A percentile compares a stretch with the other conserved stretches of the same genome.
Conservation (phyloP, 2,888 invertebrate genomes). For the Drosophila anomelani region DNA sequence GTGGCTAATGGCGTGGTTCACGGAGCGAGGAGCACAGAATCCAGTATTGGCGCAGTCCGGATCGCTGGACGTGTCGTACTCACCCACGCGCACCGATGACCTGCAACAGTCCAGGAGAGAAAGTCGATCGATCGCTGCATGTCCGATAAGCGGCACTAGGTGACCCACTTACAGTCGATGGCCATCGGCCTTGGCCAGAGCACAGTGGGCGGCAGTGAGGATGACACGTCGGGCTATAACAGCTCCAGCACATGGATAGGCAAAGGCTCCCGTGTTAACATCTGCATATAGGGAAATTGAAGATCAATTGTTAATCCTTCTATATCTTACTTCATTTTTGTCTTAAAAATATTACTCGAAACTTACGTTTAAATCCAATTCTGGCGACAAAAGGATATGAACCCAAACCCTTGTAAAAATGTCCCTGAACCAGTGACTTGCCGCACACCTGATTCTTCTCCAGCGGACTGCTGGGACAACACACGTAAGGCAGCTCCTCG, state of each 20-base stretch:
- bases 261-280: constrained; percentile 88
- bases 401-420: constrained; percentile 88
- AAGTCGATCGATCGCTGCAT: constrained; percentile 15
- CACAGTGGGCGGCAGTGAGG: constrained; percentile 92
- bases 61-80: constrained; percentile 89
- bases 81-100: constrained; percentile 90
- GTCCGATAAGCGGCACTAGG: constrained; percentile 3
- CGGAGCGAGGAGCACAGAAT: constrained; percentile 90
- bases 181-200: constrained; percentile 90
- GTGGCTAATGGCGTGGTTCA: constrained; percentile 90
- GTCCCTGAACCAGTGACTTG: constrained; percentile 88
- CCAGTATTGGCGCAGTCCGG: constrained; percentile 90
- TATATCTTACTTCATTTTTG: no score
- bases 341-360: no score
- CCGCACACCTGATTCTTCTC: constrained; percentile 87
- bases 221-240: constrained; percentile 88
- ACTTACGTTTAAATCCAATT: constrained; percentile 91
- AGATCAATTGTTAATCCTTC: background rate
- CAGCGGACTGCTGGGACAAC: constrained; percentile 84
- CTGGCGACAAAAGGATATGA: constrained; percentile 91
- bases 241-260: constrained; percentile 91
- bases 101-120: constrained; percentile 83
- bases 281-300: constrained; percentile 85
- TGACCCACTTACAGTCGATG: constrained; percentile 89
- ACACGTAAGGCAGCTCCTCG: constrained; percentile 84